A percentile compares a stretch with the other conserved stretches of the same genome.
Evolutionary conservation across 1,140 invertebrate genomes (phyloP).

Genomic region (Doryteuthis pealeii): DNA sequence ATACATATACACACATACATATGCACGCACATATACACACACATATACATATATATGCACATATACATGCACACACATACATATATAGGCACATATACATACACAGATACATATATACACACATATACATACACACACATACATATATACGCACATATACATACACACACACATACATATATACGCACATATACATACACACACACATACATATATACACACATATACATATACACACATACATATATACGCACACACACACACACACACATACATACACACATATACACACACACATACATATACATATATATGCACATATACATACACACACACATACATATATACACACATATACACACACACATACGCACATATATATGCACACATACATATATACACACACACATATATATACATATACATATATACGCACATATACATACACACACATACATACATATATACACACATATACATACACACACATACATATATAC

Average conservation of each 20-base stretch:
- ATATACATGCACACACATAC: not conserved
- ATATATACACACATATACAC: not conserved
- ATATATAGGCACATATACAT: not conserved
- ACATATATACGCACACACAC: not conserved
- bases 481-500: slow-evolving; percentile 12
- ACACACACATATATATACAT: not conserved
- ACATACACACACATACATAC: slow-evolving; percentile 11
- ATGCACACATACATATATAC: slow-evolving; percentile 4
- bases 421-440: slow-evolving; percentile 4
- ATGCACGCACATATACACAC: not conserved
- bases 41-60: not conserved
- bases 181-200: not conserved
- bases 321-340: not conserved
- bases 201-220: not conserved
- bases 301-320: not conserved
- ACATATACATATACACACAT: not conserved
- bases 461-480: slow-evolving; percentile 1
- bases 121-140: not conserved
- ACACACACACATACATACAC: not conserved
- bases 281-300: not conserved
- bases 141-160: not conserved
- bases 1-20: not conserved
- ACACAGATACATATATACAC: not conserved
- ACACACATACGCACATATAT: not conserved
- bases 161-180: not conserved